A percentile compares a stretch with the other conserved stretches of the same genome.
These are phyloP conservation scores for Knipowitschia caucasica DNA, from an alignment of 2,797 vertebrate genomes.

Conservation along the genomic window DNA sequence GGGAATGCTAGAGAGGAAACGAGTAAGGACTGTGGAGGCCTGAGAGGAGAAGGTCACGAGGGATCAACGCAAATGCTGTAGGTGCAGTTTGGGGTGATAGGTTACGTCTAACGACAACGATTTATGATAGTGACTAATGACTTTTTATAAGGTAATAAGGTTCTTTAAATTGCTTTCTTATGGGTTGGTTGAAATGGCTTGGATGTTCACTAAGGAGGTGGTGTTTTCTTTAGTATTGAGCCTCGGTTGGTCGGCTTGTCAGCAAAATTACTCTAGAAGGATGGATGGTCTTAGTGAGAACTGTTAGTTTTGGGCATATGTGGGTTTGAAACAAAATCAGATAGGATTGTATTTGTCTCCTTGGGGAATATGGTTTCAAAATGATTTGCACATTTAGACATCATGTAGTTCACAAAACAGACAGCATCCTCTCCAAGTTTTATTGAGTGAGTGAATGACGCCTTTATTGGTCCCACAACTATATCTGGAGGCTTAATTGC, in stretches of 20 bases:
- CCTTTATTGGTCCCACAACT: no score
- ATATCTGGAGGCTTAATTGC: no score
- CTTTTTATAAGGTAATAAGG: constrained; percentile 1
- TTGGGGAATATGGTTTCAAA: no score
- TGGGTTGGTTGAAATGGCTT: background rate
- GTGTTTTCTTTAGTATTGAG: background rate
- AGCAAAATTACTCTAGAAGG: background rate
- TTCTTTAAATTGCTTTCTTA: constrained; percentile 5
- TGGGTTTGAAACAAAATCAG: no score
- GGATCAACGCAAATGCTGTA: constrained; percentile 26
- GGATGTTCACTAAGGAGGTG: background rate
- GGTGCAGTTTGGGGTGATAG: constrained; percentile 28
- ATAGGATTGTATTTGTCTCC: no score
- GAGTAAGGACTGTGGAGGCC: background rate
- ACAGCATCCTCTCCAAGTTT: no score
- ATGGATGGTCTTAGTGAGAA: background rate
- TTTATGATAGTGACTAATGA: constrained; percentile 29
- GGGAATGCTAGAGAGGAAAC: constrained; percentile 32
- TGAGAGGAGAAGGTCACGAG: constrained; percentile 9
- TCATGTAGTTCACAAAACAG: no score
- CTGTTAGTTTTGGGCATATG: background rate
- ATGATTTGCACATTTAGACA: no score
- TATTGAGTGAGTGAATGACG: no score
- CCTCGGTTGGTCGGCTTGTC: background rate
- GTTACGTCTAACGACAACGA: constrained; percentile 12